Evolutionary conservation across 2,797 vertebrate genomes (phyloP), one percentile per base, ranked within the genome.

Genomic region (Australoheros facetus): DNA sequence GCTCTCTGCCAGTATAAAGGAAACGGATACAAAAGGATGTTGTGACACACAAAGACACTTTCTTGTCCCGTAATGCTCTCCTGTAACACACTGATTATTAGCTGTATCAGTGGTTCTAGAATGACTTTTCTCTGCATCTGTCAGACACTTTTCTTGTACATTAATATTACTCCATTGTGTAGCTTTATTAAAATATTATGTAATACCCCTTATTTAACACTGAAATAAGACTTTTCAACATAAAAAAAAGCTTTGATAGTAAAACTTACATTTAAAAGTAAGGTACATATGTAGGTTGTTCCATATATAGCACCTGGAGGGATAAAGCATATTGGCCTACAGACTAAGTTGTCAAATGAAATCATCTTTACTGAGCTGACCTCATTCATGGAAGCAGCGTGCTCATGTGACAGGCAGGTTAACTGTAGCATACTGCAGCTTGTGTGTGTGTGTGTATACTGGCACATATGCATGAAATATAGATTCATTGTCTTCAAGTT

Each of bases 341-440:
- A 77, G 87, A 83, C 57, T 71, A 71, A 30, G 37, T 56, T 78
- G 71, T 77, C 77, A 83, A 64, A 71, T 78, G 91, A 84, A 87
- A 79, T 89, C 84, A 91, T 89, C 87, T 87, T 72, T 62, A 56
- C 75, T 76, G 57, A 82, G 82, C 72, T 87, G 76, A 87, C 56
- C 73, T 89, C 71, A 32, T 62, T 30, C 53, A 55, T 39, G 57
- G 60, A 80, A 73, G 81, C 59, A 81, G 82, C 12, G 17, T 48
- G 30, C 4, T 42, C 74, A 83, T 2, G 73, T 89, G 88, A 86
- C 85, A 71, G 59, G 32, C 69, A 77, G 79, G 78, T 85, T 76
- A 83, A 82, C 75, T 57, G 23, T 26, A 21, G 54, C 75, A 19
- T 87, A 72, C 19, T 51, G 57, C n/a, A 19, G 3, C 23, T 55